These are phyloP conservation scores for Megaustenia siamemsis DNA, from an alignment of 2,888 invertebrate genomes.

Conservation along the genomic window DNA sequence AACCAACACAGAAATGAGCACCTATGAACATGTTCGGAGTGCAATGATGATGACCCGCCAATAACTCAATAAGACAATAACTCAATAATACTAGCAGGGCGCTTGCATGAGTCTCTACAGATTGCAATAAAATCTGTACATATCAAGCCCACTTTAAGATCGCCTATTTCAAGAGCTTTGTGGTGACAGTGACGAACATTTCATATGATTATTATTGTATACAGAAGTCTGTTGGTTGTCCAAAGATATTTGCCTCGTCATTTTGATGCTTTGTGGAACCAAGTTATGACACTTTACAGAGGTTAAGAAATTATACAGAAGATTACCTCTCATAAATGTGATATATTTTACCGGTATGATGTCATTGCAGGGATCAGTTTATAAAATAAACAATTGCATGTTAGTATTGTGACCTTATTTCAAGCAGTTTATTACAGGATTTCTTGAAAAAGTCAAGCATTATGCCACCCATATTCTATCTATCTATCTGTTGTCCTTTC, in stretches of 20 bases:
- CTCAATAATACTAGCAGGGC: not conserved
- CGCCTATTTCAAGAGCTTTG: not conserved
- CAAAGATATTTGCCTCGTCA: too few relatives aligned
- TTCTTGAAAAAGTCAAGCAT: too few relatives aligned
- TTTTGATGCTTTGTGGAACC: not conserved
- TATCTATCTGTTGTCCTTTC: too few relatives aligned
- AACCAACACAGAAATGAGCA: too few relatives aligned
- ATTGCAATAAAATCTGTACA: not conserved
- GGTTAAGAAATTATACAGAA: not conserved
- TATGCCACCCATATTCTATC: too few relatives aligned
- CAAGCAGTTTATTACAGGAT: too few relatives aligned
- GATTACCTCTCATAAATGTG: not conserved
- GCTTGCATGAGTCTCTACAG: too few relatives aligned
- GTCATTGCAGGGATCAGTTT: not conserved
- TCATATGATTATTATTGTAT: not conserved
- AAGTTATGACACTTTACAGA: not conserved
- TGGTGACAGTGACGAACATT: not conserved
- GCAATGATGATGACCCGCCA: too few relatives aligned
- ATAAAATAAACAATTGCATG: not conserved
- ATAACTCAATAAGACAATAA: not conserved
- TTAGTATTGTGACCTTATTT: too few relatives aligned
- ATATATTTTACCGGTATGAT: not conserved
- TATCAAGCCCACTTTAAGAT: not conserved
- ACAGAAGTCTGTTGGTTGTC: not conserved
- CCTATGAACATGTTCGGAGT: too few relatives aligned